Evolutionary conservation across 2,797 vertebrate genomes (phyloP).

Genomic region (Momotus momota): DNA sequence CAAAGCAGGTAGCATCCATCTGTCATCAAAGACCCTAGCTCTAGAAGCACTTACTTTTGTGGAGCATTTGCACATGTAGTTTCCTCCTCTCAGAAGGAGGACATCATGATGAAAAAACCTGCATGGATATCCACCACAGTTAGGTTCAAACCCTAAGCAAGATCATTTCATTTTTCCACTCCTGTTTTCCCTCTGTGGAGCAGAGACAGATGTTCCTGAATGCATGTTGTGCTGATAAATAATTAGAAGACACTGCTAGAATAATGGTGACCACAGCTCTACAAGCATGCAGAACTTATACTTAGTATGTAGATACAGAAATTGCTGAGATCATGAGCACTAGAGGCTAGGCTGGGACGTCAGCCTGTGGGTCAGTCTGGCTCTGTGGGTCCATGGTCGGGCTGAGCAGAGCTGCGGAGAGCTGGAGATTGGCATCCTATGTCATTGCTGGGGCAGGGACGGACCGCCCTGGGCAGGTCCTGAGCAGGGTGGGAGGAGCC

Average conservation of each 20-base stretch:
- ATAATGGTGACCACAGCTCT: background rate
- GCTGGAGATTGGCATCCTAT: background rate
- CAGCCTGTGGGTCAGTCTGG: background rate
- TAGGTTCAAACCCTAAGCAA: background rate
- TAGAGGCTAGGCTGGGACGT: background rate
- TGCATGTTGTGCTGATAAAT: background rate
- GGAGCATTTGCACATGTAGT: background rate
- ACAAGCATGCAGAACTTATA: background rate
- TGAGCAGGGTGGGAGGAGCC: background rate
- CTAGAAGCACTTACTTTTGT: background rate
- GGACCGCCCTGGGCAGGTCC: background rate
- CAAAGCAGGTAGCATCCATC: background rate
- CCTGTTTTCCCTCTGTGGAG: background rate
- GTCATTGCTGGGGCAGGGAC: background rate
- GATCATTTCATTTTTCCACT: background rate
- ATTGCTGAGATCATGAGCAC: background rate
- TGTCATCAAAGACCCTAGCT: background rate
- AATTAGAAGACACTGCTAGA: background rate
- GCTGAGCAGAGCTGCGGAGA: background rate
- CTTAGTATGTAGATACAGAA: background rate
- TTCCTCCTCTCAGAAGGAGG: background rate
- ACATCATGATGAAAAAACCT: background rate
- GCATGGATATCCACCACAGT: background rate
- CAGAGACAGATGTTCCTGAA: background rate
- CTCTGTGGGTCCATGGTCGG: rapidly evolving